Percentiles rank a stretch among this genome's conserved stretches.
These are phyloP conservation scores for Hydropsyche betteni DNA, from an alignment of 2,888 invertebrate species.

Conservation along the genomic window DNA sequence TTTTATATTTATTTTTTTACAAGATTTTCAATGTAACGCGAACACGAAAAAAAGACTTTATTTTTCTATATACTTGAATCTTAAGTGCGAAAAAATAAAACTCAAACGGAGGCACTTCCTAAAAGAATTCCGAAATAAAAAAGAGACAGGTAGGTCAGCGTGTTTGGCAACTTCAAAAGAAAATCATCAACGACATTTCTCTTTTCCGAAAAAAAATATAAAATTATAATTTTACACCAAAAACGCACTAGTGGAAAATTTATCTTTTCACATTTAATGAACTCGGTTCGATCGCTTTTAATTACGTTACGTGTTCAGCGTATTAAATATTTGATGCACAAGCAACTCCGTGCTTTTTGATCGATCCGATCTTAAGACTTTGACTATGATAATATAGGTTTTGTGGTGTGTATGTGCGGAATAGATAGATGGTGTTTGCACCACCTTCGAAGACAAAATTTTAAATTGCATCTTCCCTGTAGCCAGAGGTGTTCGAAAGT, in stretches of 20 bases:
- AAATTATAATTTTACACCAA: background rate
- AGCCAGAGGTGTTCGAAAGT: constrained; percentile 21
- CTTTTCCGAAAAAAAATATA: constrained; percentile 4
- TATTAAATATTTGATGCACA: too few species aligned
- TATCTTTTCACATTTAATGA: too few species aligned
- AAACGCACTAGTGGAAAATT: background rate
- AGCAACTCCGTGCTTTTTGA: constrained; percentile 11
- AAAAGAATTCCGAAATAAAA: background rate
- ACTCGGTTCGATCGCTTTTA: too few species aligned
- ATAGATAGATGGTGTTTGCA: constrained; percentile 37
- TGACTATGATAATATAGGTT: constrained; percentile 23
- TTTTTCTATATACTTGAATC: too few species aligned
- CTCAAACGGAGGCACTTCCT: too few species aligned
- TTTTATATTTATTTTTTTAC: too few species aligned
- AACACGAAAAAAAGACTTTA: too few species aligned
- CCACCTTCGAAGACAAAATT: constrained; percentile 48
- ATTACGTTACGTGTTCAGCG: too few species aligned
- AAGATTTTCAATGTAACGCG: too few species aligned
- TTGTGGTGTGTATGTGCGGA: background rate
- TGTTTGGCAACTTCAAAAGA: constrained; percentile 45
- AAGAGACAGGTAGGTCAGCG: constrained; percentile 18
- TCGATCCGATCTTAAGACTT: constrained; percentile 21
- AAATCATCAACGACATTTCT: constrained; percentile 32
- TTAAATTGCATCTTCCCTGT: constrained; percentile 50
- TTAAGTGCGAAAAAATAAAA: too few species aligned